Percentiles rank a stretch among this genome's conserved stretches.
Conservation (phyloP, 2,113 vertebrate species). For the Monarcha castaneiventris region DNA sequence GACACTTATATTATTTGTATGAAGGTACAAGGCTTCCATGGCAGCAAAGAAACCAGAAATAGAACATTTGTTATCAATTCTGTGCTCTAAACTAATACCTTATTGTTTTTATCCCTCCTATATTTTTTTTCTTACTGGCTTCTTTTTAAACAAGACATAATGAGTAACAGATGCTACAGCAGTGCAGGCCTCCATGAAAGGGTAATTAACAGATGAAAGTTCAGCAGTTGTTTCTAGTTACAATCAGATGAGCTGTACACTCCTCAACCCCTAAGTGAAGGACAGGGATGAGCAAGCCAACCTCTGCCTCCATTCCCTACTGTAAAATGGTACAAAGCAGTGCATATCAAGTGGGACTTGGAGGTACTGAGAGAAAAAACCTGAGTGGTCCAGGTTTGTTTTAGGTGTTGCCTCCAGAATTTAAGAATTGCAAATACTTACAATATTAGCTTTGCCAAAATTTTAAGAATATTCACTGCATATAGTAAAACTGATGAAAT, state of each 20-base stretch:
- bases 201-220: constrained; percentile 44
- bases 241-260: not conserved
- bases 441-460: not conserved
- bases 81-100: not conserved
- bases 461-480: not conserved
- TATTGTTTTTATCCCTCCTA: not conserved
- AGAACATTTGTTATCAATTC: constrained; percentile 48
- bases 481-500: not conserved
- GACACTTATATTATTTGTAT: not conserved
- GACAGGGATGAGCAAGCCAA: not conserved
- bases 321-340: not conserved
- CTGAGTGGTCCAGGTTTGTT: not conserved
- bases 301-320: not conserved
- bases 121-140: constrained; percentile 12
- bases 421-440: not conserved
- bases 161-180: constrained; percentile 46
- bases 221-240: constrained; percentile 35
- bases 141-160: constrained; percentile 32
- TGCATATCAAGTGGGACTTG: fast-evolving
- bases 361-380: not conserved
- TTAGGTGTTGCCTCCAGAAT: not conserved
- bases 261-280: not conserved
- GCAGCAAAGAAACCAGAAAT: constrained; percentile 36
- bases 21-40: not conserved
- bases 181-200: not conserved